phyloP scores from a whole-genome alignment of 2,888 invertebrate genomes.

The Vesta saturnalis region DNA sequence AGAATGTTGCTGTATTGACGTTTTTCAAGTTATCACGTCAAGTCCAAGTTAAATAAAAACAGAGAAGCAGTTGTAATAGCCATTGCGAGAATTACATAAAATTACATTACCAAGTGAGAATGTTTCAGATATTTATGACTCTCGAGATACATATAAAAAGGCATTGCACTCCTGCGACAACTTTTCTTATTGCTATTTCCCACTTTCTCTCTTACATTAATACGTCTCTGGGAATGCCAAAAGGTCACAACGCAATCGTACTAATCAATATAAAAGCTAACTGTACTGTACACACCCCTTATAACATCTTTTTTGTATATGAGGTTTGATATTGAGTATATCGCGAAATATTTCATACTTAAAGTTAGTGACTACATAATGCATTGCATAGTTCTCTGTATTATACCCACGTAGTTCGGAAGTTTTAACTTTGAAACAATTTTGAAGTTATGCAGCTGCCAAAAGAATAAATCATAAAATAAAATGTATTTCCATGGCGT shows the following conservation, averaged over 20 bases:
- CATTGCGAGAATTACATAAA: neutral
- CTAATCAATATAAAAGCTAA: slow-evolving; percentile 28
- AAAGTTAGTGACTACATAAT: neutral
- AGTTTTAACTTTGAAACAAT: neutral
- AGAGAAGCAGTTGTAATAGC: no score
- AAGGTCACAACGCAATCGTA: slow-evolving; percentile 29
- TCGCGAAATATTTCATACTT: no score
- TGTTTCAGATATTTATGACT: neutral
- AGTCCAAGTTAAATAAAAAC: no score
- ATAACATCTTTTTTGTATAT: no score
- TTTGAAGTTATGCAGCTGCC: neutral
- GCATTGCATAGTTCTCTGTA: no score
- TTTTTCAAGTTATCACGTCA: no score
- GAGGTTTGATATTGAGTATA: no score
- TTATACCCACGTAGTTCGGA: neutral
- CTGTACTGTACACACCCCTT: no score
- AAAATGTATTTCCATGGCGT: neutral
- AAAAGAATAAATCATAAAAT: neutral
- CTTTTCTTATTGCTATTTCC: slow-evolving; percentile 4
- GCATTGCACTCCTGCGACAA: neutral
- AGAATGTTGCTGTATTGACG: no score
- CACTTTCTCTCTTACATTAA: slow-evolving; percentile 8
- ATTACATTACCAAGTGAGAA: neutral
- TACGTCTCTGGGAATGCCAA: slow-evolving; percentile 25
- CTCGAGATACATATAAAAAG: neutral